Percentiles rank a stretch among this genome's conserved stretches.
Evolutionary conservation across 2,888 invertebrate species (phyloP).

Genomic region (Lepas anatifera): DNA sequence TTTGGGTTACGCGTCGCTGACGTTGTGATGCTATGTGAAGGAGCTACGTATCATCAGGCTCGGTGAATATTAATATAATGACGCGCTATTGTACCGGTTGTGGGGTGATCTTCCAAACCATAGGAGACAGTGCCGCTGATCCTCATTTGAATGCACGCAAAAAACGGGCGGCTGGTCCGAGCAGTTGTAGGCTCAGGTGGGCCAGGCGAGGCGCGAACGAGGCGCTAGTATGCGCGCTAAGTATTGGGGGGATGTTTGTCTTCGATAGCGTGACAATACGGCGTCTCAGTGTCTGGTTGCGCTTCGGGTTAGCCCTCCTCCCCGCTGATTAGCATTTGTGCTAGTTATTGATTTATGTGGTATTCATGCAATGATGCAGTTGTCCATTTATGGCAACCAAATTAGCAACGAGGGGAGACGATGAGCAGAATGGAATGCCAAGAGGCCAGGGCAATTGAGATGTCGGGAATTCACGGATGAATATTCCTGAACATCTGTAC

Average conservation of each 20-base stretch:
- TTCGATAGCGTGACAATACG: background rate
- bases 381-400: background rate
- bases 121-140: background rate
- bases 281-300: background rate
- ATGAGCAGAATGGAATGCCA: background rate
- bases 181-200: background rate
- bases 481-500: too few relatives aligned
- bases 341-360: background rate
- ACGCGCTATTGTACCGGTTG: background rate
- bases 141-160: constrained; percentile 5
- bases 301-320: background rate
- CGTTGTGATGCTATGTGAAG: background rate
- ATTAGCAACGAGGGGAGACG: background rate
- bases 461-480: too few relatives aligned
- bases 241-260: background rate
- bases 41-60: background rate
- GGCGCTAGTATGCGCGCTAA: background rate
- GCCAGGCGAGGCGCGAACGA: background rate
- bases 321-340: background rate
- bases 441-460: too few relatives aligned
- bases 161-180: background rate
- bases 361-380: background rate
- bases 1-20: background rate
- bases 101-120: background rate
- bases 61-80: constrained; percentile 1